These are phyloP conservation scores for Promerops cafer DNA, from an alignment of 2,113 vertebrate genomes.

Conservation along the genomic window DNA sequence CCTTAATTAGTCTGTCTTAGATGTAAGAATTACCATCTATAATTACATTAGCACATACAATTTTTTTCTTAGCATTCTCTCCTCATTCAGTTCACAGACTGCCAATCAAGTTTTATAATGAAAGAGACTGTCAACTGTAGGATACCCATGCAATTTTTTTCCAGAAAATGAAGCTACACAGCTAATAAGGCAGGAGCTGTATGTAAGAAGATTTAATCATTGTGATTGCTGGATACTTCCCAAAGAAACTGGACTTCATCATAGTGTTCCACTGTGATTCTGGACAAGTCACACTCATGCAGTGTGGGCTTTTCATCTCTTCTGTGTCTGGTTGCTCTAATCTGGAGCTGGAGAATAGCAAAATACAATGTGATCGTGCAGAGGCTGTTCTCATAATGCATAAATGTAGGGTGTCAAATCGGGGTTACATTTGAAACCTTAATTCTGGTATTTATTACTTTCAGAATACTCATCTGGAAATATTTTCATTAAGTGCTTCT, in stretches of 20 bases:
- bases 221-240: neutral
- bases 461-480: neutral
- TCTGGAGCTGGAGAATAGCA: neutral
- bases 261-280: neutral
- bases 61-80: constrained; percentile 10
- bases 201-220: neutral
- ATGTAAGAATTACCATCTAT: constrained; percentile 45
- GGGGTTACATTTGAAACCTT: neutral
- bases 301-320: neutral
- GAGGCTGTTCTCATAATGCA: neutral
- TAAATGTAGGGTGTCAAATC: neutral
- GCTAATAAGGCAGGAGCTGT: neutral
- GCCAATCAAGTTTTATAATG: constrained; percentile 6
- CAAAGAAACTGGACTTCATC: neutral
- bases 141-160: neutral
- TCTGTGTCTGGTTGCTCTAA: neutral
- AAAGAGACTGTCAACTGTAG: neutral
- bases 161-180: neutral
- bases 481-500: neutral
- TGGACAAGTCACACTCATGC: neutral
- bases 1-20: constrained; percentile 49
- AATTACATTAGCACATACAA: constrained; percentile 16
- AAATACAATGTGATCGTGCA: neutral
- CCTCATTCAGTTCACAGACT: neutral
- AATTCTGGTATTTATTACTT: neutral